Conservation (phyloP, 2,113 vertebrate species). For the Dicrurus megarhynchus region DNA sequence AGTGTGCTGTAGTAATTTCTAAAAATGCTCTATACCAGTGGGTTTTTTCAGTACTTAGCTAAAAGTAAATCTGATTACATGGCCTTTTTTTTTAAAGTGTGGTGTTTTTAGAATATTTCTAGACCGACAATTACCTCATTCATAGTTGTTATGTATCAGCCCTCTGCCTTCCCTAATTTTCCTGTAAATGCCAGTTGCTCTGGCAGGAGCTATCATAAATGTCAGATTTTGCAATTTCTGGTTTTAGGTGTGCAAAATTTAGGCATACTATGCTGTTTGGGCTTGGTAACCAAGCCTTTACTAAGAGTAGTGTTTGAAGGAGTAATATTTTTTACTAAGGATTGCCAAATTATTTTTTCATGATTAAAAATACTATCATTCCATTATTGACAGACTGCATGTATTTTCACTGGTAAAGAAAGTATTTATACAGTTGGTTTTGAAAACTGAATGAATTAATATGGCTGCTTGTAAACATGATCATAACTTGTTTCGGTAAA, state of each 20-base stretch:
- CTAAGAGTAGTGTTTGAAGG: background rate
- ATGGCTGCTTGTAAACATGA: background rate
- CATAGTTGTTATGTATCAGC: background rate
- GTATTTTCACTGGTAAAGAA: background rate
- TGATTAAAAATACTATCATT: background rate
- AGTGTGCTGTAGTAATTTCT: background rate
- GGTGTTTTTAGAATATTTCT: background rate
- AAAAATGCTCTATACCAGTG: background rate
- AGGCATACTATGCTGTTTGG: background rate
- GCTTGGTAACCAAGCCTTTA: background rate
- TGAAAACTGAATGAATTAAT: background rate
- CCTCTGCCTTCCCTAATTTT: background rate
- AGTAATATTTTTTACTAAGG: background rate
- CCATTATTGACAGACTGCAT: background rate
- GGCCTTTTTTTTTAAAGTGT: background rate
- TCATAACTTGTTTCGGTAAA: background rate
- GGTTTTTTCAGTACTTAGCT: background rate
- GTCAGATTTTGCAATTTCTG: background rate
- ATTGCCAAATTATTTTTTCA: background rate
- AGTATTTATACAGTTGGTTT: background rate
- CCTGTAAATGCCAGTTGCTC: background rate
- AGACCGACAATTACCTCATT: background rate
- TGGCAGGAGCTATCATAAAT: background rate
- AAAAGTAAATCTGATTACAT: background rate
- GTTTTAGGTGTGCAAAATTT: background rate